Base-by-base conservation (phyloP, 2,113 vertebrate species). In the Hirundichthys speculiger region DNA sequence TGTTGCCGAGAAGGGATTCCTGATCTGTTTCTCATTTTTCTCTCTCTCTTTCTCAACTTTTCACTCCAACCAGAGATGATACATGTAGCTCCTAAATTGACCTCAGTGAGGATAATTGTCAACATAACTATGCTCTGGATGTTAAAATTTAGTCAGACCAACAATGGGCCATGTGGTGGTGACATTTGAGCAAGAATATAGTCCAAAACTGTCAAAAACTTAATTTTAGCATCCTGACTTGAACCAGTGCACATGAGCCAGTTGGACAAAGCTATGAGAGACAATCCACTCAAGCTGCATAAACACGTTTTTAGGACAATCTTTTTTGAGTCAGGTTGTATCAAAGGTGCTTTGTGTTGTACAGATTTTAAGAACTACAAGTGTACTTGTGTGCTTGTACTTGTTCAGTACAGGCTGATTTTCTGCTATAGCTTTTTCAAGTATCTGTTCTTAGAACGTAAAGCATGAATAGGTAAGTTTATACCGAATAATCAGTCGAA, bases 1-100 rank as follows among this genome's bases (percentile, higher is more conserved):
- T 38, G 16, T 24, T 46, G 34, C 20, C 22, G 30, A 4, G 42
- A 45, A 49, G 40, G n/a, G 10, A 55, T 50, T 1, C 39, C 21
- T 45, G 16, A 39, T 22, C 20, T 73, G 40, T 47, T 53, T 56
- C 30, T 27, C 25, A 45, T 63, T 15, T 10, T 15, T 11, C 20
- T 73, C 30, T 47, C 48, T 56, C 30, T 27, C 25, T 40, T 63
- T 15, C 13, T 15, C 15, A 4, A 19, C 13, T 34, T 56, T 46
- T 20, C 14, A 3, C 12, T 18, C 18, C 11, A 41, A 16, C 27
- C 3, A 5, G 13, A 46, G 9, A 24, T 3, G 25, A 2, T 34
- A 10, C 11, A 34, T 25, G 50, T 52, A 19, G 27, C 27, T 27
- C 27, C 27, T 27, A 4, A 27, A 27, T 8, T 27, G 8, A 8